Conservation (phyloP, 2,797 vertebrate genomes). For the Aulostomus chinensis region DNA sequence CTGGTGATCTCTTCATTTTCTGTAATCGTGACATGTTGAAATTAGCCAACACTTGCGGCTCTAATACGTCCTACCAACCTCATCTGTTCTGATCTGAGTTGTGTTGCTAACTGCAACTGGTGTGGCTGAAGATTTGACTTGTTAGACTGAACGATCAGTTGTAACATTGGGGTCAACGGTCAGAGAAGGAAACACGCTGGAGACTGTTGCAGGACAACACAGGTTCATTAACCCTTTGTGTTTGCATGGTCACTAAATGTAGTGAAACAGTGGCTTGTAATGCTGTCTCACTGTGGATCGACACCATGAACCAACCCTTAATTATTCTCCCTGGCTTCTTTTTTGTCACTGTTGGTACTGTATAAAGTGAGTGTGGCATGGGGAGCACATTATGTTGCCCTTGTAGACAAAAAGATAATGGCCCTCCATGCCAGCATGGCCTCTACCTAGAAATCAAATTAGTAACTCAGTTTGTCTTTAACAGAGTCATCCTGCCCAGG, state of each 20-base stretch:
- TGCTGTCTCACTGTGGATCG: no score
- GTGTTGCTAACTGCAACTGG: no score
- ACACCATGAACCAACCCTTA: no score
- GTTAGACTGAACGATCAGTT: no score
- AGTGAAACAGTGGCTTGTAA: conserved; percentile 27
- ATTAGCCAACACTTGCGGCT: not conserved
- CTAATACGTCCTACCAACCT: no score
- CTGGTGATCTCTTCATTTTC: not conserved
- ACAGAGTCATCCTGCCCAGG: conserved; percentile 76
- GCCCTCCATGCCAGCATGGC: not conserved
- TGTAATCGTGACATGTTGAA: not conserved
- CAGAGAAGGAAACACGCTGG: conserved; percentile 46
- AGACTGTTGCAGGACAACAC: conserved; percentile 30
- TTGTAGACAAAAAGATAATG: no score
- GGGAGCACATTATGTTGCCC: no score
- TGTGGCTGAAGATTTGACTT: no score
- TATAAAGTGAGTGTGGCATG: not conserved
- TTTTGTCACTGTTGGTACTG: not conserved
- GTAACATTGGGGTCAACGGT: not conserved
- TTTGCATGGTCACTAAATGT: conserved; percentile 70
- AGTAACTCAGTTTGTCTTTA: conserved; percentile 43
- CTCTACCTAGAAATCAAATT: not conserved
- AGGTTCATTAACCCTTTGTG: conserved; percentile 56
- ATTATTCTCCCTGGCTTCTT: conserved; percentile 7
- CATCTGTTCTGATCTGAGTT: no score